These are phyloP conservation scores for Entomyzon cyanotis DNA, from an alignment of 2,113 vertebrate genomes.

Conservation along the genomic window DNA sequence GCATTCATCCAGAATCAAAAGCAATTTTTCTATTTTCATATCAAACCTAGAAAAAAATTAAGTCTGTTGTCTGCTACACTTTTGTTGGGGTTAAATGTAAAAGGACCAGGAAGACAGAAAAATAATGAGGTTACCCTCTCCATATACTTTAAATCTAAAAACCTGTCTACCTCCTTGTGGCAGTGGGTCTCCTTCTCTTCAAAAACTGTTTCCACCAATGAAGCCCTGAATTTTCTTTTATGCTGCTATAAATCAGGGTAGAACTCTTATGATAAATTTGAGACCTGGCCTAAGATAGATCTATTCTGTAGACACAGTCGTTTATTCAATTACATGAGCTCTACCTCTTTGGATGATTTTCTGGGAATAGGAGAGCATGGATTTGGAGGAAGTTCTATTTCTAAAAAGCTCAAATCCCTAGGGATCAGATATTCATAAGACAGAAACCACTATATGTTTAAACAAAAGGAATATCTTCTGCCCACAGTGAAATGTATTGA, in stretches of 20 bases:
- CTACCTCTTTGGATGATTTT: constrained; percentile 38
- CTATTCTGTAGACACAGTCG: background rate
- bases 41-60: background rate
- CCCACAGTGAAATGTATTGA: background rate
- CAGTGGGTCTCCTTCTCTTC: background rate
- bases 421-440: constrained; percentile 22
- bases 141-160: background rate
- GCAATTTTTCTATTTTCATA: background rate
- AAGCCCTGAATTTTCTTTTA: background rate
- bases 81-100: background rate
- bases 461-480: constrained; percentile 10
- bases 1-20: background rate
- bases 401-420: constrained; percentile 33
- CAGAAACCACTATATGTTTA: background rate
- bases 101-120: background rate
- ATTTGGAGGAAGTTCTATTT: constrained; percentile 35
- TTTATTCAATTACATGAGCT: constrained; percentile 32
- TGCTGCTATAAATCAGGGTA: background rate
- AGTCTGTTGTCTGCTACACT: background rate
- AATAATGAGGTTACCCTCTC: background rate
- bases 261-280: constrained; percentile 21
- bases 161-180: background rate
- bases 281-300: constrained; percentile 8
- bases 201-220: background rate
- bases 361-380: constrained; percentile 16